Evolutionary conservation across 2,888 invertebrate genomes (phyloP), one percentile per base, ranked within the genome.

Genomic region (Leptinotarsa juncta): DNA sequence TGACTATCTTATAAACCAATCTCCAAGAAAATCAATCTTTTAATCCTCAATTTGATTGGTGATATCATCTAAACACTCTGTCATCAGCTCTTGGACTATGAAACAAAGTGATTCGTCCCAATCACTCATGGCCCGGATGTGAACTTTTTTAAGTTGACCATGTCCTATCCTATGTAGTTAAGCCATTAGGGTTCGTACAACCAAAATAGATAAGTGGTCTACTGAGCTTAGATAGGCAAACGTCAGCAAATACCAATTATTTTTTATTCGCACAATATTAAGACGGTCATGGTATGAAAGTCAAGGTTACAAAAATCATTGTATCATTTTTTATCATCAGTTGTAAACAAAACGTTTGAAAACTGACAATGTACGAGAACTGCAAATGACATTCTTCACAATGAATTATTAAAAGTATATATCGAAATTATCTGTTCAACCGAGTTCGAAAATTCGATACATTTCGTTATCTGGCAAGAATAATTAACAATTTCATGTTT

Each of bases 221-320:
- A 81, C 78, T 78, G 74, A 77, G 79, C 75, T 70, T 73, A 74
- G 51, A 65, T 67, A 65, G 53, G n/a, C 42, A 32, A 72, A 75
- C 71, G 73, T 71, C 70, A 80, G 74, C 77, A 68, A 72, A 32
- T 60, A 57, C 72, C 77, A 80, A 79, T 81, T 80, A 77, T 76
- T 77, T 79, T 74, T 73, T 73, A 77, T 79, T 79, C 66, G 70
- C 81, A 74, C 78, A 81, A 78, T 82, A 81, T 82, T 82, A 82
- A 77, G 82, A 82, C 81, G 82, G 82, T 82, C 82, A 82, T 81
- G 81, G 82, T 78, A 74, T 75, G 79, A 81, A 81, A 79, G 79
- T 81, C 81, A 81, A 80, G 81, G 82, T 72, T 80, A 67, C 74
- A 76, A 65, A 74, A 77, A 81, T 81, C 79, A 78, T 80, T 79